Percentiles rank a stretch among this genome's conserved stretches.
Evolutionary conservation across 2,888 invertebrate species (phyloP).

Genomic region (Drosophila sordidapex): DNA sequence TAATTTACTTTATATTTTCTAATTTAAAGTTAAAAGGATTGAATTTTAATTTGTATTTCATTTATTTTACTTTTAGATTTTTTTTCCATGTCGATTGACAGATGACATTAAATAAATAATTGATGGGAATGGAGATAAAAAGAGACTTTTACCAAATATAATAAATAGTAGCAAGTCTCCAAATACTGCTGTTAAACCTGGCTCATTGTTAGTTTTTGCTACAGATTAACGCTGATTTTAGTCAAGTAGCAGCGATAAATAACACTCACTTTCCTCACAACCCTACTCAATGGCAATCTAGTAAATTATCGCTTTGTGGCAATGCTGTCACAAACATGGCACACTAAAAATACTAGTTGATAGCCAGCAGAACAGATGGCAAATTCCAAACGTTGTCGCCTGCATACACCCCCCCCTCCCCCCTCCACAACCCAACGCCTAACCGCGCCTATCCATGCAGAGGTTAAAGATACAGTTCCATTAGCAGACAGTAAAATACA

Average conservation of each 20-base stretch:
- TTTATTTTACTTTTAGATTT: not conserved
- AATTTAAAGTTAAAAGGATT: not conserved
- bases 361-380: conserved; percentile 19
- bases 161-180: not conserved
- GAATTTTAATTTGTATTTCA: not conserved
- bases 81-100: not conserved
- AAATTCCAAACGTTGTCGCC: not conserved
- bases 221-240: conserved; percentile 13
- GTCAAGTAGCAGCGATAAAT: conserved; percentile 43
- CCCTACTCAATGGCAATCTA: conserved; percentile 50
- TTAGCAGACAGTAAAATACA: conserved; percentile 73
- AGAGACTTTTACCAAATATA: not conserved
- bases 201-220: not conserved
- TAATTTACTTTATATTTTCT: not conserved
- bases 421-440: not conserved
- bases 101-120: not conserved
- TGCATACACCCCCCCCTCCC: not conserved
- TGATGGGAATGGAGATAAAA: not conserved
- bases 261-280: conserved; percentile 19
- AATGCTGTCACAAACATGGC: conserved; percentile 37
- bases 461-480: conserved; percentile 44
- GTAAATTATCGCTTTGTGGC: conserved; percentile 44
- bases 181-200: not conserved
- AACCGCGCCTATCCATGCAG: not conserved
- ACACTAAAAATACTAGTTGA: conserved; percentile 37